Evolutionary conservation across 2,113 vertebrate species (phyloP).

Genomic region (Oophaga pumilio): DNA sequence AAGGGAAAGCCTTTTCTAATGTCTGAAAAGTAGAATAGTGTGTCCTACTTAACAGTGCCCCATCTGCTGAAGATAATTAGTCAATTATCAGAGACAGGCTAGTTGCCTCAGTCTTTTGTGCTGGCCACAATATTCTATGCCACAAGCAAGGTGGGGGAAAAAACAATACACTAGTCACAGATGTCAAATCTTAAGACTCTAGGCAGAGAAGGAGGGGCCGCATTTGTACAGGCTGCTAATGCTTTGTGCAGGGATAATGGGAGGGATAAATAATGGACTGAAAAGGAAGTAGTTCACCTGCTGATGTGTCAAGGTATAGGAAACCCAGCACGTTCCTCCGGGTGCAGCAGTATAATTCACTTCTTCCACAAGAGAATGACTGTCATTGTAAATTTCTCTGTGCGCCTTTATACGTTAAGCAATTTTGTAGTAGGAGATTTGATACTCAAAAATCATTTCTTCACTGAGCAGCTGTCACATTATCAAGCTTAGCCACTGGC

Average conservation of each 20-base stretch:
- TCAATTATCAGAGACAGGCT: constrained; percentile 75
- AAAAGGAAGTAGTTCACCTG: constrained; percentile 18
- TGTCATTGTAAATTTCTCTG: neutral
- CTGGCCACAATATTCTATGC: constrained; percentile 67
- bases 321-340: neutral
- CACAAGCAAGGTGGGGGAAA: constrained; percentile 64
- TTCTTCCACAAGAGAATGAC: neutral
- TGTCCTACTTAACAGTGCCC: constrained; percentile 78
- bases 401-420: neutral
- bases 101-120: constrained; percentile 76
- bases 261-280: constrained; percentile 1
- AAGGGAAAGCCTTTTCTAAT: constrained; percentile 65
- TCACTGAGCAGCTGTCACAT: neutral
- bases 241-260: neutral
- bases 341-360: constrained; percentile 1
- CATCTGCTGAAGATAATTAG: constrained; percentile 77
- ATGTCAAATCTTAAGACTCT: constrained; percentile 19
- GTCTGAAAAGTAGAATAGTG: constrained; percentile 75
- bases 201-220: neutral
- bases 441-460: constrained; percentile 6
- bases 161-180: constrained; percentile 57
- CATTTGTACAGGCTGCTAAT: constrained; percentile 20
- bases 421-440: neutral
- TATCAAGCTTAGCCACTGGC: neutral
- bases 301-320: neutral